phyloP scores from a whole-genome alignment of 2,113 vertebrate species.

The Ammodytes dubius region DNA sequence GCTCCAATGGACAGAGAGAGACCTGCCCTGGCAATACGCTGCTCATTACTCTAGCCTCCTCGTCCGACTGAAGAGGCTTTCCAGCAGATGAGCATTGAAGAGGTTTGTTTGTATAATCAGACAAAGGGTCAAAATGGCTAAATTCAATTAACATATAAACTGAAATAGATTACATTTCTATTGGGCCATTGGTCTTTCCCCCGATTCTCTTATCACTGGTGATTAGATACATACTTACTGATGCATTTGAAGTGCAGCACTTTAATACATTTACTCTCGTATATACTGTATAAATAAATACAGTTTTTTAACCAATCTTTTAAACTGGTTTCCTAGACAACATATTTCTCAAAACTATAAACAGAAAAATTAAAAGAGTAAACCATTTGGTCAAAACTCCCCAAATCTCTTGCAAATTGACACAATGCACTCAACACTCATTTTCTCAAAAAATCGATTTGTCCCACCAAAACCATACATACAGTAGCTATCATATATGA shows the following conservation, averaged over 20 bases:
- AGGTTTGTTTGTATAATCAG: conserved; percentile 41
- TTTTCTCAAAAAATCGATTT: no score
- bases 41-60: not conserved
- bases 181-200: not conserved
- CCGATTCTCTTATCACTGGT: not conserved
- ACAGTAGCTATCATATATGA: no score
- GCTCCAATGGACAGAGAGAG: not conserved
- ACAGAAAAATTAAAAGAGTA: no score
- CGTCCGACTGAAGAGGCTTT: conserved; percentile 18
- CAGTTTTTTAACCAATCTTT: no score
- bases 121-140: conserved; percentile 36
- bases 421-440: no score
- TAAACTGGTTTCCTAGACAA: no score
- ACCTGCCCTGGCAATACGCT: not conserved
- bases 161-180: not conserved
- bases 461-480: no score
- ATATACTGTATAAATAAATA: not conserved
- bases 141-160: not conserved
- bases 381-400: no score
- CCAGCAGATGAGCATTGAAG: conserved; percentile 25
- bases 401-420: no score
- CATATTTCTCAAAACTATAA: no score
- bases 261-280: not conserved
- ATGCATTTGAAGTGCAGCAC: not conserved
- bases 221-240: not conserved